Base-by-base conservation (phyloP, 2,113 vertebrate species). In the Mirounga angustirostris region DNA sequence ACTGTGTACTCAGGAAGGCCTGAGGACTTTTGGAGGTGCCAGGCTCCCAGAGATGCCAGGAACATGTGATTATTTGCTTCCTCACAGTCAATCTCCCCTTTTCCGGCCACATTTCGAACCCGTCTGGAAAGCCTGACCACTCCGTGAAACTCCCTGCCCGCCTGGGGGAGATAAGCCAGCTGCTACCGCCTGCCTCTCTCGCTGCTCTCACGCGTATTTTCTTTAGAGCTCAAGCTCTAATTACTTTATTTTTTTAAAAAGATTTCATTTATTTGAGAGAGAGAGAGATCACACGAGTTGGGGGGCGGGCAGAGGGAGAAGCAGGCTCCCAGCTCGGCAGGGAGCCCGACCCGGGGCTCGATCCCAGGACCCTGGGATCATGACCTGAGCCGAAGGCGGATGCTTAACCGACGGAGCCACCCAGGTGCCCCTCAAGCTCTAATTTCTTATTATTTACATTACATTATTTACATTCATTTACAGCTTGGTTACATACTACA, bases 161-260 rank as follows among this genome's bases (percentile, higher is more conserved):
- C 54, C 56, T 19, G 61, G 63, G 88, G 46, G 54, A 97, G 95
- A 93, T 1, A 85, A 85, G 7, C 28, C 4, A 54, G 19, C 80
- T 2, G 2, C 54, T 13, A 2, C 0, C 0, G 0, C 11, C 43
- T 0, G 0, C 14, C 16, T 46, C 9, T 22, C 50, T 58, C 0
- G 14, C 30, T 9, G 61, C 71, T 33, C 71, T 61, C 26, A n/a
- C 15, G 28, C 3, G 2, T 18, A 43, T 87, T 82, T 82, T 73
- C 43, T 94, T 22, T 81, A 24, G 82, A 24, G 69, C 14, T 40
- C 28, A 33, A 54, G 43, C 54, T 69, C 43, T 19, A 30, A 43
- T 63, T 36, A 19, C 33, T 69, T 58, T 58, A 19, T 58, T 58
- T 19, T 69, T 69, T 4, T 6, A 63, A n/a, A n/a, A 19, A n/a